Percentiles rank a stretch among this genome's conserved stretches.
phyloP scores from a whole-genome alignment of 2,888 invertebrate genomes.

The Volucella inflata region DNA sequence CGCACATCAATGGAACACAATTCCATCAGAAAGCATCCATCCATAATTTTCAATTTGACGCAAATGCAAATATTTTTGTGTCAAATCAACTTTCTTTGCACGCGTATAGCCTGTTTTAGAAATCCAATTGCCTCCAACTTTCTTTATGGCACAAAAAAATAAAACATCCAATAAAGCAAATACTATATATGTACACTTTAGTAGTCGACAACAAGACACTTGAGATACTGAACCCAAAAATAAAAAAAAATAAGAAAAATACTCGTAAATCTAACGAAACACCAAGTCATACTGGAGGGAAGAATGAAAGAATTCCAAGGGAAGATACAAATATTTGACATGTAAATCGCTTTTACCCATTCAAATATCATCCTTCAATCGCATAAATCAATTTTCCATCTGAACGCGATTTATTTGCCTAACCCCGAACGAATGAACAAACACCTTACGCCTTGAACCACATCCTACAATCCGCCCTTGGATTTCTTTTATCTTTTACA shows the following conservation, averaged over 20 bases:
- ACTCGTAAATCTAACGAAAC: not conserved
- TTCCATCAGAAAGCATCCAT: not conserved
- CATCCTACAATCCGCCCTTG: no score
- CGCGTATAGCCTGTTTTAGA: not conserved
- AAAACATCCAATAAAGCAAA: conserved; percentile 1
- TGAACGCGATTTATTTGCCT: conserved; percentile 27
- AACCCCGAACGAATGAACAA: not conserved
- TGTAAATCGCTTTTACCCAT: conserved; percentile 59
- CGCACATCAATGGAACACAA: no score
- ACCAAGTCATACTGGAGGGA: not conserved
- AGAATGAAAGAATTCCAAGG: not conserved
- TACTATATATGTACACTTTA: not conserved
- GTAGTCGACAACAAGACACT: conserved; percentile 18
- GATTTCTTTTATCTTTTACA: no score
- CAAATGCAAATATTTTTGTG: conserved; percentile 13
- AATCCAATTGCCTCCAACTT: not conserved
- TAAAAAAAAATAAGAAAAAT: not conserved
- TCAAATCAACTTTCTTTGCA: conserved; percentile 25
- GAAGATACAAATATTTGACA: conserved; percentile 62
- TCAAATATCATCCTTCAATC: conserved; percentile 66
- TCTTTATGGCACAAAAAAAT: no score
- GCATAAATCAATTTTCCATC: conserved; percentile 67
- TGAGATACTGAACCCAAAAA: conserved; percentile 9
- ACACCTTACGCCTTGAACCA: no score
- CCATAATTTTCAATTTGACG: conserved; percentile 2